Conservation (phyloP, 1,140 invertebrate species). For the Myzus persicae region DNA sequence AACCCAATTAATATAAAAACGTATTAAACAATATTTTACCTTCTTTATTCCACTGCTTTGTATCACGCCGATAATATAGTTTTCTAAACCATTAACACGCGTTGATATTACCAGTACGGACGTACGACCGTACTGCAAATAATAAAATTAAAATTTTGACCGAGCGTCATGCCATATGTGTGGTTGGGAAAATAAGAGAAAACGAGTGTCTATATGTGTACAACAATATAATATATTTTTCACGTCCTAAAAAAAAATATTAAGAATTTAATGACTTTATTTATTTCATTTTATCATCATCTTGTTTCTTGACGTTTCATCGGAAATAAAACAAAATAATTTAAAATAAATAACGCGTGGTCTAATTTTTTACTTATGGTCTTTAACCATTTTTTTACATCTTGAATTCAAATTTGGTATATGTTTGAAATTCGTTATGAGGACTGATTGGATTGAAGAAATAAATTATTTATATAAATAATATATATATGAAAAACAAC, state of each 20-base stretch:
- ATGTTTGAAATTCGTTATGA: not conserved
- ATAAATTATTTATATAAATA: conserved; percentile 26
- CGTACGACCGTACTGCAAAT: not conserved
- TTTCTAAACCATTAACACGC: not conserved
- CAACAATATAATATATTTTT: not conserved
- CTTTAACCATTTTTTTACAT: not conserved
- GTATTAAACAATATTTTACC: not conserved
- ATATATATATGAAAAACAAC: not conserved
- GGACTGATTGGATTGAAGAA: not conserved
- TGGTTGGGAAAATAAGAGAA: conserved; percentile 15
- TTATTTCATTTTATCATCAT: not conserved
- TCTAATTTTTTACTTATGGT: not conserved
- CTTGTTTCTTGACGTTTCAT: not conserved
- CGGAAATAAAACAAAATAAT: not conserved
- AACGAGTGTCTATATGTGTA: not conserved
- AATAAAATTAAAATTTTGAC: not conserved
- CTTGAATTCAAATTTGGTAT: not conserved
- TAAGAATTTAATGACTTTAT: not conserved
- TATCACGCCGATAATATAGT: not conserved
- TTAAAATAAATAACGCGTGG: not conserved
- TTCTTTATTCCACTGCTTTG: not conserved
- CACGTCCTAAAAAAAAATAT: conserved; percentile 18
- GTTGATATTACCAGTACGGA: not conserved
- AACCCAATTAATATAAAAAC: not conserved
- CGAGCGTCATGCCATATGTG: not conserved